These are phyloP conservation scores for Stenchaetothrips biformis DNA, from an alignment of 2,888 invertebrate genomes.

Conservation along the genomic window DNA sequence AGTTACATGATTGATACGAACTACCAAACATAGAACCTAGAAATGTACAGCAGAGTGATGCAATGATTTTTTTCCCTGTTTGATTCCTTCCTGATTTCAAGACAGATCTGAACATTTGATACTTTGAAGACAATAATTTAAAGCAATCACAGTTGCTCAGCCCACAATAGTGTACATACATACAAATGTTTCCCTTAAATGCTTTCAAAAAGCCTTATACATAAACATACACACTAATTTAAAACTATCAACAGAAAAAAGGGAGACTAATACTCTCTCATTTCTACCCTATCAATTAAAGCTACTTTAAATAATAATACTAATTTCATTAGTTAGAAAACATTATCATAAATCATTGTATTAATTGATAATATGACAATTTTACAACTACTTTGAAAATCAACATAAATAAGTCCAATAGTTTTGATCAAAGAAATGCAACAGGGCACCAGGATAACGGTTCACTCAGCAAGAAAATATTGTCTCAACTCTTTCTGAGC, in stretches of 20 bases:
- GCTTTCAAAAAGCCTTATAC: no score
- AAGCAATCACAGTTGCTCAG: no score
- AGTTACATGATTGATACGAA: background rate
- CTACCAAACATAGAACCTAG: background rate
- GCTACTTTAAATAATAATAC: background rate
- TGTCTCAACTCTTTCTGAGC: no score
- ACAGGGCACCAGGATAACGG: no score
- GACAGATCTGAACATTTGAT: background rate
- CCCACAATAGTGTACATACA: no score
- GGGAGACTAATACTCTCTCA: background rate
- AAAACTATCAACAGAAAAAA: background rate
- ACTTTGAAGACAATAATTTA: no score
- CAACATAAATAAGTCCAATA: no score
- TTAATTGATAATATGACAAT: background rate
- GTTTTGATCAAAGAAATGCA: no score
- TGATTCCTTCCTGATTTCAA: background rate
- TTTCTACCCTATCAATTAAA: background rate
- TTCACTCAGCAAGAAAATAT: no score
- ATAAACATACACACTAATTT: background rate
- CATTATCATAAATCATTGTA: background rate
- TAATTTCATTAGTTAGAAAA: background rate
- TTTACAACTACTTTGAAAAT: background rate
- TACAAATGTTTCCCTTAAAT: no score
- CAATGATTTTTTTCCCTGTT: background rate
- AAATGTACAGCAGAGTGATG: background rate